Conservation (phyloP, 2,797 vertebrate species). For the Propithecus perrieri region DNA sequence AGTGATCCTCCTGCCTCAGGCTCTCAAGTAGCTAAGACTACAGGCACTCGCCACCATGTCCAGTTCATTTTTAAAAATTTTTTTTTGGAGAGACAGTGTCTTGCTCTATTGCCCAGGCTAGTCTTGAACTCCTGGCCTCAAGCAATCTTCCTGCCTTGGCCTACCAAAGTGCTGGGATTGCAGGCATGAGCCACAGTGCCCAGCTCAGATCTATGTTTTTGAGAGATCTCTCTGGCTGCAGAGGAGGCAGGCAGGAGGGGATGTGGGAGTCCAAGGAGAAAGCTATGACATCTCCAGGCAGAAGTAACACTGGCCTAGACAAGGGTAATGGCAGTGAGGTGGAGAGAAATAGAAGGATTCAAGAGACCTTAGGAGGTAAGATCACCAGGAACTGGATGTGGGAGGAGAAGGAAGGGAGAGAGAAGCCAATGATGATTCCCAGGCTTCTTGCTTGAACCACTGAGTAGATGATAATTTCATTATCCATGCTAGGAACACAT, state of each 20-base stretch:
- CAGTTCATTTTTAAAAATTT: too few species aligned
- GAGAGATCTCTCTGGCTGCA: background rate
- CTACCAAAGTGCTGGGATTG: too few species aligned
- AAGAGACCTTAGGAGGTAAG: background rate
- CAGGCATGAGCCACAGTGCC: too few species aligned
- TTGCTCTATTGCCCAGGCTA: too few species aligned
- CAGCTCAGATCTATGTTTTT: background rate
- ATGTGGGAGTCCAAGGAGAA: background rate
- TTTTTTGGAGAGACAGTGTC: too few species aligned
- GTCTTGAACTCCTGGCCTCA: too few species aligned
- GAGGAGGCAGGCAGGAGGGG: background rate
- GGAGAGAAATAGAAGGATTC: background rate
- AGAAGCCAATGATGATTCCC: background rate
- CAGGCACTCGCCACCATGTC: too few species aligned
- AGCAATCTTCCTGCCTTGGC: too few species aligned
- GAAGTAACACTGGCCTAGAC: background rate
- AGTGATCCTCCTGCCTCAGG: too few species aligned
- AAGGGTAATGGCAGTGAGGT: background rate
- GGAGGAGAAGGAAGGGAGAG: background rate
- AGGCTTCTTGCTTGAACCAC: background rate
- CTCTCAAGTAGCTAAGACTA: too few species aligned
- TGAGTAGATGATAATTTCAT: background rate
- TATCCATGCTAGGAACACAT: background rate
- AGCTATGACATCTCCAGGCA: background rate
- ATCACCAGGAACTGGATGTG: background rate